These are phyloP conservation scores for Aphodius granarius DNA, from an alignment of 2,888 invertebrate genomes.

Conservation along the genomic window DNA sequence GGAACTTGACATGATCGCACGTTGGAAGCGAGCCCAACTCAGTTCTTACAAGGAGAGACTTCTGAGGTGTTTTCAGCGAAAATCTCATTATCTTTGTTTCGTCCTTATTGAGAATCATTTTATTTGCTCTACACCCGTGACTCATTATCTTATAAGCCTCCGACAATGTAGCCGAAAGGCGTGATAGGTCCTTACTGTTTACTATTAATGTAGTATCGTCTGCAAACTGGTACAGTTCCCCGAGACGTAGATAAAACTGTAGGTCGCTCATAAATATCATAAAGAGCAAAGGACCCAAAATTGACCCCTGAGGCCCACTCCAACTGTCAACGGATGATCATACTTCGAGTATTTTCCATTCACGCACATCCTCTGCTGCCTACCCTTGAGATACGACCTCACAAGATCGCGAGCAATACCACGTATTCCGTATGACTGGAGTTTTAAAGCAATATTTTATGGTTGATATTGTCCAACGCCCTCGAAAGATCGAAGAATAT, in stretches of 20 bases:
- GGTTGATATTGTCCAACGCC: not conserved
- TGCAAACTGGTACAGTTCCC: not conserved
- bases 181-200: not conserved
- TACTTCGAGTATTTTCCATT: not conserved
- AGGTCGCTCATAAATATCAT: not conserved
- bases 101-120: not conserved
- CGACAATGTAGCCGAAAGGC: not conserved
- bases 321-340: not conserved
- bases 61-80: not conserved
- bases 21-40: not conserved
- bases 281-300: not conserved
- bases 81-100: not conserved
- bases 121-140: not conserved
- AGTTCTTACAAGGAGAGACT: not conserved
- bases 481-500: not conserved
- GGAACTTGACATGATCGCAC: not conserved
- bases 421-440: not conserved
- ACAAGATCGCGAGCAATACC: not conserved
- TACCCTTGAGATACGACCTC: not conserved
- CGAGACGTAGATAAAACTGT: not conserved
- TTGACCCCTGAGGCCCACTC: not conserved
- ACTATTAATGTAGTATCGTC: not conserved
- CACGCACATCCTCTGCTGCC: not conserved
- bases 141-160: not conserved
- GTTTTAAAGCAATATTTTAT: not conserved